A percentile compares a stretch with the other conserved stretches of the same genome.
Evolutionary conservation across 1,140 invertebrate genomes (phyloP).

Genomic region (Kradibia gibbosae): DNA sequence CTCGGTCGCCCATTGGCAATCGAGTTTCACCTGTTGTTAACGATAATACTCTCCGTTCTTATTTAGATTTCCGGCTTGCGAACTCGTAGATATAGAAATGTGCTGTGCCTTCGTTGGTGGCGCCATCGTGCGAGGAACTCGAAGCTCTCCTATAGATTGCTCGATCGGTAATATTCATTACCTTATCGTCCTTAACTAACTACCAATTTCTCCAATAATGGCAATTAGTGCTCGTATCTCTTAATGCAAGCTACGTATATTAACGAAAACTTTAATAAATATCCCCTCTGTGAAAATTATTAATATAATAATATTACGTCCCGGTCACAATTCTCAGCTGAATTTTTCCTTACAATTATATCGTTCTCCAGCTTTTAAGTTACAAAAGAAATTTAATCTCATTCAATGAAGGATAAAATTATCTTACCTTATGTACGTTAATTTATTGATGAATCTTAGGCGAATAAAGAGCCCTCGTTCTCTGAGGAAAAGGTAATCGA

Average conservation of each 20-base stretch:
- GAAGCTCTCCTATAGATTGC: too few relatives aligned
- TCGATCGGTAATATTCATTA: conserved; percentile 51
- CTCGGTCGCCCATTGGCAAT: too few relatives aligned
- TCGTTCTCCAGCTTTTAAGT: neutral
- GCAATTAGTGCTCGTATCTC: too few relatives aligned
- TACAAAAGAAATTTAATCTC: neutral
- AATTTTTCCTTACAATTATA: too few relatives aligned
- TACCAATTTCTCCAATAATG: too few relatives aligned
- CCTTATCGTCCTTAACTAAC: too few relatives aligned
- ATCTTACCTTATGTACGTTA: conserved; percentile 10
- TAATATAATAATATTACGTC: too few relatives aligned
- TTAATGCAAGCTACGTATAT: too few relatives aligned
- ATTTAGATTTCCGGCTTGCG: too few relatives aligned
- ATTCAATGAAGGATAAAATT: neutral
- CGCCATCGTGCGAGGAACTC: conserved; percentile 59
- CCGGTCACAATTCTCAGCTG: too few relatives aligned
- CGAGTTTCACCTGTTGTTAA: neutral
- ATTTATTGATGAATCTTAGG: neutral
- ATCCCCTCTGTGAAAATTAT: too few relatives aligned
- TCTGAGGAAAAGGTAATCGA: conserved; percentile 36
- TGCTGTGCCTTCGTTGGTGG: conserved; percentile 54
- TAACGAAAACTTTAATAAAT: too few relatives aligned
- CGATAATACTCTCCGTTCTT: neutral
- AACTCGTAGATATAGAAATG: conserved; percentile 21
- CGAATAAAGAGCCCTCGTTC: neutral